Evolutionary conservation across 1,140 invertebrate genomes (phyloP), one percentile per base, ranked within the genome.

Genomic region (Laupala kohalensis): DNA sequence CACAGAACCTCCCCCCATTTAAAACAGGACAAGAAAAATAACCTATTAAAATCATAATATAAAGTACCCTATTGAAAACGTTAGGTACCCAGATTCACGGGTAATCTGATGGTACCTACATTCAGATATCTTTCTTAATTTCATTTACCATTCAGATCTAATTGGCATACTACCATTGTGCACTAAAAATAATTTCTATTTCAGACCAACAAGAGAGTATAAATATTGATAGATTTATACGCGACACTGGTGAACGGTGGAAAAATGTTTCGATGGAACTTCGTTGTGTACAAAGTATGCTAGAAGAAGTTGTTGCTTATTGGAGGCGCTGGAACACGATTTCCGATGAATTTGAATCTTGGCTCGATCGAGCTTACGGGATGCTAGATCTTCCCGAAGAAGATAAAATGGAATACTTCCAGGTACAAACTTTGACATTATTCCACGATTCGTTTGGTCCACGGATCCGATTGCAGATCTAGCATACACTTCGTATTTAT

Each of bases 211-310:
- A 89, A 75, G 93, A 96, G 81, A 84, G 85, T 66, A 80, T 86
- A 29, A 87, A 89, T 69, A 89, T 95, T 72, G 92, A 94, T 77
- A 85, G 87, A 71, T 96, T 96, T 78, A 87, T 97, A 81, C 86
- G 87, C 73, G 92, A 97, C 64, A 91, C 91, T 23, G 89, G 88
- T 26, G 92, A 93, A 70, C 87, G 91, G 68, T 97, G 95, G 95
- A 92, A 92, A 78, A 88, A 88, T 75, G 88, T 96, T 2, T 93
- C 94, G 3, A 93, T 92, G 80, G 93, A 96, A 77, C 84, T 98
- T 3, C 88, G 92, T 74, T 95, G 92, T 78, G 90, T 93, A 5
- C 89, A 94, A 78, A 93, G 90, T 75, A 94, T 94, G 78, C 80
- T 96, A 0, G 92, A 96, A 80, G 92, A 96, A 81, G 90, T 95